Evolutionary conservation across 2,797 vertebrate genomes (phyloP).

Genomic region (Petrocephalus sullivani): DNA sequence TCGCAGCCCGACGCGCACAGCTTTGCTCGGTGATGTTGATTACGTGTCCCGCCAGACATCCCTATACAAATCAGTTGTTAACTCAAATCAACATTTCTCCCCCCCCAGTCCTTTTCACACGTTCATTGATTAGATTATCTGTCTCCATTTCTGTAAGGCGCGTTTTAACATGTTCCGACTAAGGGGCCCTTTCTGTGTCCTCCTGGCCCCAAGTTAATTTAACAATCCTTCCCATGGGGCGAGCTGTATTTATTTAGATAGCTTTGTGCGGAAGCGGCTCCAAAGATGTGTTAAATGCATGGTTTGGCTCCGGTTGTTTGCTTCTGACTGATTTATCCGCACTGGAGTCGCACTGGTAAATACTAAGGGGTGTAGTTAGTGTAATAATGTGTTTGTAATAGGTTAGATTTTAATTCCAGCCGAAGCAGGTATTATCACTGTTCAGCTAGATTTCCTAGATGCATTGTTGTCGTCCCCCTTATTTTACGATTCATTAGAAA

Average conservation of each 20-base stretch:
- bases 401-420: neutral
- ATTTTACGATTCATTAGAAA: neutral
- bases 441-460: neutral
- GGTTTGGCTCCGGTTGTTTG: constrained; percentile 50
- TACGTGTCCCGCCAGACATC: constrained; percentile 65
- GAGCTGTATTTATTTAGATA: constrained; percentile 56
- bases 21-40: constrained; percentile 67
- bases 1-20: constrained; percentile 47
- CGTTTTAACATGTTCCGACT: constrained; percentile 46
- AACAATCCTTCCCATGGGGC: constrained; percentile 54
- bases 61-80: constrained; percentile 67
- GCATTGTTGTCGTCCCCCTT: neutral
- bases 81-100: constrained; percentile 69
- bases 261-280: constrained; percentile 57
- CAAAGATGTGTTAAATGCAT: constrained; percentile 50
- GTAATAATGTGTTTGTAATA: neutral
- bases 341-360: neutral
- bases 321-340: constrained; percentile 39
- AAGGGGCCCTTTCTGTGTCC: constrained; percentile 31
- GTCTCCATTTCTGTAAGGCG: constrained; percentile 32
- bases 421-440: neutral
- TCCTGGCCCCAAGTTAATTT: constrained; percentile 39
- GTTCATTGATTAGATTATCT: constrained; percentile 56
- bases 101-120: constrained; percentile 62
- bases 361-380: neutral